A percentile compares a stretch with the other conserved stretches of the same genome.
phyloP scores from a whole-genome alignment of 2,113 vertebrate genomes.

The Anarhynchus alexandrinus region DNA sequence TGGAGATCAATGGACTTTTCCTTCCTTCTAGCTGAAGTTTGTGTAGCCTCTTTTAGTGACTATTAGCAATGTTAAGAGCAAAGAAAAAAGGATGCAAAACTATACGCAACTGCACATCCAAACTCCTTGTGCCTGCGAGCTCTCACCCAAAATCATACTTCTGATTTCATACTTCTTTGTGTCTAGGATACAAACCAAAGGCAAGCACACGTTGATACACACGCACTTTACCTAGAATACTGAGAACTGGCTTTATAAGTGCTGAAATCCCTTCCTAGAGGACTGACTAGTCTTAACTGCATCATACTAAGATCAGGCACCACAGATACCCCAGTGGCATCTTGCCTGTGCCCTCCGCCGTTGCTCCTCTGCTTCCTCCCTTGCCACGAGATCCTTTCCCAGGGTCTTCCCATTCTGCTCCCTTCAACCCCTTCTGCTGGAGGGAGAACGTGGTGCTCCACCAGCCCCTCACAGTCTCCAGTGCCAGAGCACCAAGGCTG shows the following conservation, averaged over 20 bases:
- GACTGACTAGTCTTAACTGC: not conserved
- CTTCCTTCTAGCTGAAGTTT: not conserved
- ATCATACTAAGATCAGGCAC: not conserved
- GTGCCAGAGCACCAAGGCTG: not conserved
- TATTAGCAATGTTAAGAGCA: not conserved
- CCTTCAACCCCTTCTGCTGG: not conserved
- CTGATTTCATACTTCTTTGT: not conserved
- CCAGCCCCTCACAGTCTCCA: not conserved
- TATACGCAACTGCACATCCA: accelerated
- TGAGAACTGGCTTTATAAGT: not conserved
- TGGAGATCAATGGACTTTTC: not conserved
- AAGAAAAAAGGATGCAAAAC: not conserved
- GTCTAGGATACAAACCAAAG: not conserved
- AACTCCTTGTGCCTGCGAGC: not conserved
- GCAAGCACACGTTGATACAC: not conserved
- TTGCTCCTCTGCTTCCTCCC: not conserved
- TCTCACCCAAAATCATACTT: not conserved
- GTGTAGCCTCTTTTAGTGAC: not conserved
- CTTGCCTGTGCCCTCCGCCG: not conserved
- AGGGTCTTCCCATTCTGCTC: not conserved
- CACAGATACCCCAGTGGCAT: too few species aligned
- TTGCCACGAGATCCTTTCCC: not conserved
- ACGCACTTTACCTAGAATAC: not conserved
- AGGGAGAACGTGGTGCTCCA: accelerated
- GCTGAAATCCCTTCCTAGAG: not conserved